Evolutionary conservation across 2,797 vertebrate species (phyloP).

Genomic region (Dermochelys coriacea): DNA sequence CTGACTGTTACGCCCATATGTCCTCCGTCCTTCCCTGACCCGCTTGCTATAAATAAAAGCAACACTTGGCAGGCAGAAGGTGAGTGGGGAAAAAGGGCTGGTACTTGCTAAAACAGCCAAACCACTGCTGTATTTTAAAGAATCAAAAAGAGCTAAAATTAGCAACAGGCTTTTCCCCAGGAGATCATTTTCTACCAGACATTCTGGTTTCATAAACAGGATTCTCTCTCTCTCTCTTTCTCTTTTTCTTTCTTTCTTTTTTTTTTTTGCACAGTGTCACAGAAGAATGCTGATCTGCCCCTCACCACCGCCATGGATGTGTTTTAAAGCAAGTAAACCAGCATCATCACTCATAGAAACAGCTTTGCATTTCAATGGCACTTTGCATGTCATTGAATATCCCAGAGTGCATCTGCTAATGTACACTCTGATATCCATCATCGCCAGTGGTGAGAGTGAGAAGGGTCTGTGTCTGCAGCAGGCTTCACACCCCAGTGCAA

Average conservation of each 20-base stretch:
- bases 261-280: background rate
- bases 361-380: background rate
- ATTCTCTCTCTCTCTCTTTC: background rate
- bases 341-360: background rate
- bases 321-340: background rate
- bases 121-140: background rate
- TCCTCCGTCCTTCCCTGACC: background rate
- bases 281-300: background rate
- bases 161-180: slow-evolving; percentile 32
- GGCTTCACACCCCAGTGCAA: slow-evolving; percentile 5
- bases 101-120: background rate
- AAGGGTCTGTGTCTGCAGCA: background rate
- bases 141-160: slow-evolving; percentile 63
- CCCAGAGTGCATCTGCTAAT: slow-evolving; percentile 51
- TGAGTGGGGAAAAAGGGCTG: background rate
- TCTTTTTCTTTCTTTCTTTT: background rate
- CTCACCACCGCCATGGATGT: rapidly evolving
- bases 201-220: slow-evolving; percentile 25
- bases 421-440: slow-evolving; percentile 27
- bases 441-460: background rate
- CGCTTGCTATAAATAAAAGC: background rate
- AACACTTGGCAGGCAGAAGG: slow-evolving; percentile 20
- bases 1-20: too few relatives aligned
- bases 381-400: slow-evolving; percentile 48
- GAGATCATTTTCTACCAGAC: slow-evolving; percentile 35